Percentiles rank a stretch among this genome's conserved stretches.
Conservation (phyloP, 2,113 vertebrate species). For the Ciconia stormi region DNA sequence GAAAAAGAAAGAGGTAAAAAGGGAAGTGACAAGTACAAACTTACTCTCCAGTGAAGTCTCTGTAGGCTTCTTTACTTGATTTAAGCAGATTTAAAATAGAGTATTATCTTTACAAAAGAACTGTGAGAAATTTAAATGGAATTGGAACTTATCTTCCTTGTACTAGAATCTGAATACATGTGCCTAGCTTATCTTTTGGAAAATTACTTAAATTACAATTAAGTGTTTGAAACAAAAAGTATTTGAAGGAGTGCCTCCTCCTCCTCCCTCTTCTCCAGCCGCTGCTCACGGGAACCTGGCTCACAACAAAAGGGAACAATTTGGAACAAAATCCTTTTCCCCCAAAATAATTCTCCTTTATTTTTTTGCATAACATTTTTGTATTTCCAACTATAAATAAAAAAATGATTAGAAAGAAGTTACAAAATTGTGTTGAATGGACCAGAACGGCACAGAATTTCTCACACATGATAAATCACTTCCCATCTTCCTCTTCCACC, state of each 20-base stretch:
- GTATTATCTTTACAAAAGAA: neutral
- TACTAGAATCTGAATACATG: neutral
- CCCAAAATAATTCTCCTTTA: slow-evolving; percentile 82
- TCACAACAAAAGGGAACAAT: slow-evolving; percentile 53
- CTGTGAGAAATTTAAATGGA: neutral
- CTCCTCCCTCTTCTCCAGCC: slow-evolving; percentile 10
- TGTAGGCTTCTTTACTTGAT: neutral
- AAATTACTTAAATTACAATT: neutral
- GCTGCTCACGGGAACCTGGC: slow-evolving; percentile 8
- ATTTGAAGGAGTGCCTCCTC: slow-evolving; percentile 14
- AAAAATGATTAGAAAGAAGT: slow-evolving; percentile 80
- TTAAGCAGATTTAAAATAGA: neutral
- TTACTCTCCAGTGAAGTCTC: neutral
- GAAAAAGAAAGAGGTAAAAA: slow-evolving; percentile 44
- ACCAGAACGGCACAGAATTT: slow-evolving; percentile 52
- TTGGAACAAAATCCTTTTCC: slow-evolving; percentile 72
- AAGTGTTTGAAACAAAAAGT: neutral
- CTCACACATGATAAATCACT: slow-evolving; percentile 53
- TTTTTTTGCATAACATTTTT: slow-evolving; percentile 79
- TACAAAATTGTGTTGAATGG: slow-evolving; percentile 74
- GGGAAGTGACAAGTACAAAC: slow-evolving; percentile 20
- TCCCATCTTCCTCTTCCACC: slow-evolving; percentile 60
- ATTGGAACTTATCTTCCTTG: neutral
- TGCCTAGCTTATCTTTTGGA: neutral
- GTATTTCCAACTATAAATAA: slow-evolving; percentile 81